These are phyloP conservation scores for Uropsilus gracilis DNA, from an alignment of 2,113 vertebrate species.

Conservation along the genomic window DNA sequence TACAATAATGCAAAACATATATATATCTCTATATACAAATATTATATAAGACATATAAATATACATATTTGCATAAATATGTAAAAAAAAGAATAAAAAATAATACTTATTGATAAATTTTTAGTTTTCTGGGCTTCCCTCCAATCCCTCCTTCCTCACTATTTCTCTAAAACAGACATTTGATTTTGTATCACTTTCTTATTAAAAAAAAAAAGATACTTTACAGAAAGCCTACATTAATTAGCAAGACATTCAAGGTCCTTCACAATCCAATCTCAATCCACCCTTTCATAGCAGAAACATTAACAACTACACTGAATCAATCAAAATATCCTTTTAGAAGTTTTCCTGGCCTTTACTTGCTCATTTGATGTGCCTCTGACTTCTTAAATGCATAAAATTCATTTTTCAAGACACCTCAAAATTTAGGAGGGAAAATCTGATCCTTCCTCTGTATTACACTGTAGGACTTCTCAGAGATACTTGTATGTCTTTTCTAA, in stretches of 20 bases:
- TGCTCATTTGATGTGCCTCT: not conserved
- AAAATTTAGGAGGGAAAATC: not conserved
- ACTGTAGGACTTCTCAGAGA: not conserved
- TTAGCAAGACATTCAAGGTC: not conserved
- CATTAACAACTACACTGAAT: not conserved
- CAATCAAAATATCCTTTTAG: not conserved
- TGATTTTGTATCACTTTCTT: not conserved
- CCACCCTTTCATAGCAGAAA: not conserved
- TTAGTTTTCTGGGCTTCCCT: not conserved
- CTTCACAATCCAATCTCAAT: not conserved
- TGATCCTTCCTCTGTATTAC: not conserved
- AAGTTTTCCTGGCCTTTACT: not conserved
- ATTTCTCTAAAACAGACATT: conserved; percentile 23
- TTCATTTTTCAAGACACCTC: not conserved
- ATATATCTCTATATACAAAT: too few relatives aligned
- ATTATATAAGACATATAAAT: too few relatives aligned
- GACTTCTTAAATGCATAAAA: not conserved
- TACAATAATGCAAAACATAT: too few relatives aligned
- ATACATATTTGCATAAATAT: too few relatives aligned
- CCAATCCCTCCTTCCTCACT: not conserved
- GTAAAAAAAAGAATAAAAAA: too few relatives aligned
- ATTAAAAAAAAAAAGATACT: not conserved
- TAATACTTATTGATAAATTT: too few relatives aligned
- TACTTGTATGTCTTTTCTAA: not conserved
- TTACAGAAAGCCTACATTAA: conserved; percentile 38